Percentiles rank a stretch among this genome's conserved stretches.
These are phyloP conservation scores for Thera obeliscata DNA, from an alignment of 2,888 invertebrate genomes.

Conservation along the genomic window DNA sequence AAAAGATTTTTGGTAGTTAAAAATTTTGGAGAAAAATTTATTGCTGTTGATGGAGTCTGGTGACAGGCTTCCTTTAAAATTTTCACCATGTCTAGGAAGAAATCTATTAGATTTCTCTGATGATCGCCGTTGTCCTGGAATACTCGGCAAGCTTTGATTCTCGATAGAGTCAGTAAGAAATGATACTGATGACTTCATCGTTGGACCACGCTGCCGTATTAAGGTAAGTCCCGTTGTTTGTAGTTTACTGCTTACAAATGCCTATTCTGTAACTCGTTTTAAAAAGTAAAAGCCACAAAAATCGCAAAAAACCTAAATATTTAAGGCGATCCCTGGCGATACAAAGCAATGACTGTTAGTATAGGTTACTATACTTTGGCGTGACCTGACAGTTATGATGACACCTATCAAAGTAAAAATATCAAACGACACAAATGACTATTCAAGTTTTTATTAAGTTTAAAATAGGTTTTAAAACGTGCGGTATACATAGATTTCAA, in stretches of 20 bases:
- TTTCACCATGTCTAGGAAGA: slow-evolving; percentile 7
- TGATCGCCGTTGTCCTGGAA: slow-evolving; percentile 42
- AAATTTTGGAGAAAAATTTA: slow-evolving; percentile 33
- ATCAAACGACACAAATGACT: neutral
- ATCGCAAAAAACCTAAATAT: slow-evolving; percentile 1
- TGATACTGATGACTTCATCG: slow-evolving; percentile 42
- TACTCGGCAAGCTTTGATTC: slow-evolving; percentile 54
- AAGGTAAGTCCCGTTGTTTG: slow-evolving; percentile 33
- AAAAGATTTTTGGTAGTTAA: slow-evolving; percentile 30
- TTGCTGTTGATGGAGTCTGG: slow-evolving; percentile 24
- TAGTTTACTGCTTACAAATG: slow-evolving; percentile 39
- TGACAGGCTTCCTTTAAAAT: slow-evolving; percentile 3
- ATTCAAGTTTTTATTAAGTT: slow-evolving; percentile 16
- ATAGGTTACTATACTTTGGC: neutral
- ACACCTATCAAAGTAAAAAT: slow-evolving; percentile 13
- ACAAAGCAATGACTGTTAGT: neutral
- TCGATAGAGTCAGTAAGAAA: slow-evolving; percentile 56
- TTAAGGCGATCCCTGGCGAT: neutral
- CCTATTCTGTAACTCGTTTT: slow-evolving; percentile 27
- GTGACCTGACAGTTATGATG: slow-evolving; percentile 20
- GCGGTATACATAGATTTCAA: slow-evolving; percentile 4
- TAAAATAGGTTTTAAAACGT: slow-evolving; percentile 3
- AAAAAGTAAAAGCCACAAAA: slow-evolving; percentile 13
- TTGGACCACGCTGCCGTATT: slow-evolving; percentile 27
- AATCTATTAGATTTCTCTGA: slow-evolving; percentile 8